A percentile compares a stretch with the other conserved stretches of the same genome.
Conservation (phyloP, 1,140 invertebrate genomes). For the Hermetia illucens region DNA sequence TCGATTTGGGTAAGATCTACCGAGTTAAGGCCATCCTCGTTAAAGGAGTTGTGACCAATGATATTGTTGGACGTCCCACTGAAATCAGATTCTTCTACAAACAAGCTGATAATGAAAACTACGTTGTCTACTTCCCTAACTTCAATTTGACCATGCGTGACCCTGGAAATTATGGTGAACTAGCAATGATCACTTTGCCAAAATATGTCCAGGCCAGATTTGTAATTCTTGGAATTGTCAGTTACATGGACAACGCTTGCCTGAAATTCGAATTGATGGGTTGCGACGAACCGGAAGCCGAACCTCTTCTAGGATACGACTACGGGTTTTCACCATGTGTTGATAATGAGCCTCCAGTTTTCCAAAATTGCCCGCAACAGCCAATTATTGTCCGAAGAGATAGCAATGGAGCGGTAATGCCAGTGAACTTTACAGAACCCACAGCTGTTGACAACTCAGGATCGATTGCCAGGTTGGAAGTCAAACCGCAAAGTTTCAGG, state of each 20-base stretch:
- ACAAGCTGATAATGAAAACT: slow-evolving; percentile 81
- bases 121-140: slow-evolving; percentile 92
- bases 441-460: slow-evolving; percentile 88
- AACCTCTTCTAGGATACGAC: slow-evolving; percentile 81
- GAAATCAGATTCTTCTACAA: slow-evolving; percentile 97
- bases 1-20: slow-evolving; percentile 82
- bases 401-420: slow-evolving; percentile 67
- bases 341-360: slow-evolving; percentile 90
- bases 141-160: slow-evolving; percentile 87
- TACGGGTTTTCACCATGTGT: slow-evolving; percentile 89
- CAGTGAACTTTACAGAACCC: slow-evolving; percentile 86
- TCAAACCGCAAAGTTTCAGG: slow-evolving; percentile 79
- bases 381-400: slow-evolving; percentile 82
- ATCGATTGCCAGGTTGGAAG: slow-evolving; percentile 78
- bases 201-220: slow-evolving; percentile 86
- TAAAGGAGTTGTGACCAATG: slow-evolving; percentile 88
- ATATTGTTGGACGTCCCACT: slow-evolving; percentile 85
- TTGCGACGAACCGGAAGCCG: slow-evolving; percentile 67
- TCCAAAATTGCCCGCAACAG: slow-evolving; percentile 88
- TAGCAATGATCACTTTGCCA: slow-evolving; percentile 89
- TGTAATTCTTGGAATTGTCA: slow-evolving; percentile 86
- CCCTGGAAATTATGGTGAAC: slow-evolving; percentile 84
- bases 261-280: slow-evolving; percentile 93
- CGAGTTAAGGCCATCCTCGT: slow-evolving; percentile 84
- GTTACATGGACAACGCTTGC: slow-evolving; percentile 92